These are phyloP conservation scores for Anser brachyrhynchus DNA, from an alignment of 2,113 vertebrate species.

Conservation along the genomic window DNA sequence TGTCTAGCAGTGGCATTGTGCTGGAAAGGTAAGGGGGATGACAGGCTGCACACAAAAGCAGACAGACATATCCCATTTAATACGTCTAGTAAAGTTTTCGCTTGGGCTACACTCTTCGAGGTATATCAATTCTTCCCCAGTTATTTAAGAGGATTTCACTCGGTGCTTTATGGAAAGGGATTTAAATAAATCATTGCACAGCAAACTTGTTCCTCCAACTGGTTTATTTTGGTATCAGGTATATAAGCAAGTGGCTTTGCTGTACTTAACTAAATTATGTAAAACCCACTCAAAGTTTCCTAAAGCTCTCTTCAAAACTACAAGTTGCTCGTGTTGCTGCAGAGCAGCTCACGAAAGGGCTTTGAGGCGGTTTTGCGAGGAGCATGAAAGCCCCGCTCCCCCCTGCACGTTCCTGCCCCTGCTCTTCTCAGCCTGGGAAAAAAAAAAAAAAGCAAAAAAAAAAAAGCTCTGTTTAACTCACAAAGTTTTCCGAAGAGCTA, in stretches of 20 bases:
- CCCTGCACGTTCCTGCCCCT: neutral
- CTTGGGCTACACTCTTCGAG: neutral
- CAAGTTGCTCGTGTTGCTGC: neutral
- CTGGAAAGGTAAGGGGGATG: neutral
- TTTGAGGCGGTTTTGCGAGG: conserved; percentile 44
- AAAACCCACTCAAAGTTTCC: conserved; percentile 64
- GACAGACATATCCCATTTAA: conserved; percentile 16
- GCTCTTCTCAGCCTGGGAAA: neutral
- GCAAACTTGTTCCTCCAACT: conserved; percentile 52
- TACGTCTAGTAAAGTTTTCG: neutral
- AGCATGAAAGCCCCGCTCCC: neutral
- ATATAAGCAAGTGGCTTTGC: conserved; percentile 58
- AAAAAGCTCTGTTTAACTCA: conserved; percentile 24
- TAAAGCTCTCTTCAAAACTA: conserved; percentile 54
- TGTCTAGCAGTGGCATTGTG: neutral
- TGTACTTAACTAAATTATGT: conserved; percentile 57
- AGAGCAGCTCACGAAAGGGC: neutral
- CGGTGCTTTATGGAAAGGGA: conserved; percentile 1
- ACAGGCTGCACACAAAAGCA: neutral
- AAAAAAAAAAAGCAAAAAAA: neutral
- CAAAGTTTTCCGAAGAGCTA: conserved; percentile 33
- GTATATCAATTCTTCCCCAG: conserved; percentile 3
- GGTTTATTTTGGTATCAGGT: conserved; percentile 61
- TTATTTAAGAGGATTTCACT: conserved; percentile 62
- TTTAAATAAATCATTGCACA: conserved; percentile 56